Conservation (phyloP, 2,113 vertebrate species). For the Narcine bancroftii region DNA sequence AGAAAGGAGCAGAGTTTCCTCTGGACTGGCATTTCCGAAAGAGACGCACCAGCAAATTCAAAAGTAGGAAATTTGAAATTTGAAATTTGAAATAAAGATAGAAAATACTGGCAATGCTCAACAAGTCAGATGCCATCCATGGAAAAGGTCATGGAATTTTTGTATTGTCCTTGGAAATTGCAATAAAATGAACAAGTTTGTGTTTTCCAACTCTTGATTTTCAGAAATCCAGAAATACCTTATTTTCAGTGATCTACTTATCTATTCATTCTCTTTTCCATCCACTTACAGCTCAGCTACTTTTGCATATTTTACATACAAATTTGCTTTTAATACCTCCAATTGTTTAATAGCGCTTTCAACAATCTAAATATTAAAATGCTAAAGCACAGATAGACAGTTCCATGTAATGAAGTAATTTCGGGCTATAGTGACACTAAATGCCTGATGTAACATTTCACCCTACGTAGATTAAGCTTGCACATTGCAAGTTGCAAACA, state of each 20-base stretch:
- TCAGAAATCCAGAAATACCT: slow-evolving; percentile 15
- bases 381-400: not conserved
- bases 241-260: not conserved
- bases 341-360: not conserved
- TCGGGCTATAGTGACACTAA: not conserved
- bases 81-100: too few species aligned
- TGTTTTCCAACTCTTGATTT: not conserved
- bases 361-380: slow-evolving; percentile 15
- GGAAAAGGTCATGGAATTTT: too few species aligned
- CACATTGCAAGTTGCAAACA: not conserved
- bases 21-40: too few species aligned
- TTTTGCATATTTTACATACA: not conserved
- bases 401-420: not conserved
- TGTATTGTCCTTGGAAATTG: not conserved
- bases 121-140: too few species aligned
- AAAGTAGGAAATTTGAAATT: too few species aligned
- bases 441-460: not conserved
- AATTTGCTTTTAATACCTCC: not conserved
- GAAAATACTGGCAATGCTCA: too few species aligned
- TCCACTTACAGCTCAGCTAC: not conserved
- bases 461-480: not conserved
- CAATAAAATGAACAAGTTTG: not conserved
- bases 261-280: not conserved
- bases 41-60: too few species aligned
- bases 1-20: too few species aligned